Evolutionary conservation across 2,113 vertebrate species (phyloP).

Genomic region (Plotosus lineatus): DNA sequence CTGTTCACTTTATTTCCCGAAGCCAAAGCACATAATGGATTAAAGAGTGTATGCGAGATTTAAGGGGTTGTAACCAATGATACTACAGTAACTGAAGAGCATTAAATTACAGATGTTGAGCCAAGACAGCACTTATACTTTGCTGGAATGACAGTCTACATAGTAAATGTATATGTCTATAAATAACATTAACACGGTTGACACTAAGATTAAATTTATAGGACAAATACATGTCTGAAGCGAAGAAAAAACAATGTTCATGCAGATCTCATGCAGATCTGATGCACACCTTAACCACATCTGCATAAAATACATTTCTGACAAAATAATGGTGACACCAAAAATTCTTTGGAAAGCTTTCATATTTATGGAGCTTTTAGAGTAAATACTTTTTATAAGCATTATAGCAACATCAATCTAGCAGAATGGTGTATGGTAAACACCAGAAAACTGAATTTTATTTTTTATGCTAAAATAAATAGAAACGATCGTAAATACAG

Average conservation of each 20-base stretch:
- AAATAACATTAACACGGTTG: neutral
- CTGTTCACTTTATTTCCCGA: conserved; percentile 2
- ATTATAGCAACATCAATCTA: neutral
- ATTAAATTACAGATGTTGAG: neutral
- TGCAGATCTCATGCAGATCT: neutral
- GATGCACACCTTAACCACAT: neutral
- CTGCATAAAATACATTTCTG: conserved; percentile 1
- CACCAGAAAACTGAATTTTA: neutral
- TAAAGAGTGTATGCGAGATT: neutral
- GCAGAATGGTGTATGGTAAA: neutral
- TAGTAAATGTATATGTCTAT: neutral
- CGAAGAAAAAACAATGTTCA: neutral
- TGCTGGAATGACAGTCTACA: neutral
- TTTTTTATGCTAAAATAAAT: too few relatives aligned
- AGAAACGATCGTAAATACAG: too few relatives aligned
- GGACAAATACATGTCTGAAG: neutral
- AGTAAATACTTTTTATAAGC: neutral
- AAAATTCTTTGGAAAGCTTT: neutral
- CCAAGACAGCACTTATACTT: neutral
- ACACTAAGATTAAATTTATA: neutral
- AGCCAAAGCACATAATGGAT: neutral
- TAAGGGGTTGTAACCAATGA: neutral
- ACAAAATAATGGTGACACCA: neutral
- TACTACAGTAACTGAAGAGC: neutral
- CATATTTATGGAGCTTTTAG: neutral